Percentiles rank a stretch among this genome's conserved stretches.
Evolutionary conservation across 2,888 invertebrate genomes (phyloP).

Genomic region (Dynastes grantii): DNA sequence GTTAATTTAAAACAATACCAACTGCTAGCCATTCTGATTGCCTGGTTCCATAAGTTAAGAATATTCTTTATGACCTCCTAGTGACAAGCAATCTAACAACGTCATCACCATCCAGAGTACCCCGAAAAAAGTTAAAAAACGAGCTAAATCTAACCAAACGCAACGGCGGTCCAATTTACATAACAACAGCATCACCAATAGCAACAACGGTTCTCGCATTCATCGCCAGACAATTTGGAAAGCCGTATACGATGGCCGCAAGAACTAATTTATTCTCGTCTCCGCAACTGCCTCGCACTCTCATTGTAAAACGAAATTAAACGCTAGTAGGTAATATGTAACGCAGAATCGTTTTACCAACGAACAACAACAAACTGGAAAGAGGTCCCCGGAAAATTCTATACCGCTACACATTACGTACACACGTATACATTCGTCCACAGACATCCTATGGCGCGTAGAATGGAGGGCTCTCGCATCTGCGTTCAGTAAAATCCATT

Average conservation of each 20-base stretch:
- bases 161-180: slow-evolving; percentile 24
- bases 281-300: slow-evolving; percentile 47
- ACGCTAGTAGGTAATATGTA: slow-evolving; percentile 62
- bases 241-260: slow-evolving; percentile 29
- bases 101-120: too few species aligned
- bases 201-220: slow-evolving; percentile 12
- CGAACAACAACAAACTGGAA: slow-evolving; percentile 32
- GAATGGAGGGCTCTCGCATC: slow-evolving; percentile 30
- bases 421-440: neutral
- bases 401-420: slow-evolving; percentile 7
- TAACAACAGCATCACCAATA: slow-evolving; percentile 25
- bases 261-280: slow-evolving; percentile 50
- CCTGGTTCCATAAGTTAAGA: too few species aligned
- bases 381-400: slow-evolving; percentile 38
- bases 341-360: slow-evolving; percentile 63
- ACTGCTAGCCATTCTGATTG: too few species aligned
- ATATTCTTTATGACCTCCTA: too few species aligned
- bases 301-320: slow-evolving; percentile 61
- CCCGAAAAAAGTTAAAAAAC: neutral
- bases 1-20: too few species aligned
- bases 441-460: neutral
- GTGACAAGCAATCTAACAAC: too few species aligned
- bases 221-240: slow-evolving; percentile 36
- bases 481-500: slow-evolving; percentile 56
- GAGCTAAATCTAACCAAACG: neutral